Evolutionary conservation across 2,888 invertebrate species (phyloP), one percentile per base, ranked within the genome.

Genomic region (Phyllotreta striolata): DNA sequence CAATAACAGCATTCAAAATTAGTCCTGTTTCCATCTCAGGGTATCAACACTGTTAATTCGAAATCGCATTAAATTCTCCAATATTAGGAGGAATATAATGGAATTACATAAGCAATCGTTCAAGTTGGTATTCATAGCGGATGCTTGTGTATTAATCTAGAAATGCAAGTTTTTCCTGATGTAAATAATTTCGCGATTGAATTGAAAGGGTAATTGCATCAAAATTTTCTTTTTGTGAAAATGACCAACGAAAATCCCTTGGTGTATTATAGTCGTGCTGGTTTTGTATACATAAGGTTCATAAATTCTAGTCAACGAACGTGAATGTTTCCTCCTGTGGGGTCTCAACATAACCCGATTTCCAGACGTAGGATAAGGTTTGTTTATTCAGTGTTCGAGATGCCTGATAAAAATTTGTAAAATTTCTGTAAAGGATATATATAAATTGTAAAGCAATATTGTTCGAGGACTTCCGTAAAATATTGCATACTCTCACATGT

Each of bases 271-370:
- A 24, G 24, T 24, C 24, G 24, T 24, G 24, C 24, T 24, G 24
- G 24, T 24, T 24, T 24, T 24, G 24, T 24, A 24, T 24, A 24
- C 24, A 24, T 24, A 24, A 24, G 24, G 24, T 24, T 3, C 24
- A 24, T 24, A 24, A 24, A 24, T 24, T 24, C 24, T 4, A 24
- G 24, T 24, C 24, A 24, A 24, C 24, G 4, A 24, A 24, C 24
- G 24, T 24, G 24, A 24, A 24, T 24, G 24, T 24, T 24, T 24
- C 24, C 24, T 24, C 24, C 43, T 46, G 41, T 12, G 51, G 35
- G 59, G 35, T 43, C 59, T 52, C 43, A 52, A 44, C 51, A 41
- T 52, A 59, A 52, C 59, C 39, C 38, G 39, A 12, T 52, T 52
- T 14, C 38, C 12, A 13, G 34, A 52, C 52, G 4, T 44, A 52